Base-by-base conservation (phyloP, 1,140 invertebrate species). In the Penaeus vannamei region DNA sequence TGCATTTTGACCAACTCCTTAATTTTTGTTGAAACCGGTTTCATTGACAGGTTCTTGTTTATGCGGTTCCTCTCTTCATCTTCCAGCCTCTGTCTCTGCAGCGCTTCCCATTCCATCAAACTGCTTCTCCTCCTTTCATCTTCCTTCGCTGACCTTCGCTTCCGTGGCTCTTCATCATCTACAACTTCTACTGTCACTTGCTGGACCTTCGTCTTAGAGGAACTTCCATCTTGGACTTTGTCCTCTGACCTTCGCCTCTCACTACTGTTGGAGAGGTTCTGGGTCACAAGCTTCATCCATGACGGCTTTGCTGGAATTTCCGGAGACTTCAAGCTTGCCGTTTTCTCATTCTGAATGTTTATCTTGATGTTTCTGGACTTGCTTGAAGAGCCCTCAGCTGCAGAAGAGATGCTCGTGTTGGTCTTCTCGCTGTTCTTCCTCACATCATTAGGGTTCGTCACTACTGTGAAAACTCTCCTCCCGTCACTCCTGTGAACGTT, bases 1-100 rank as follows among this genome's bases (percentile, higher is more conserved):
- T 87, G 89, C 66, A 91, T 89, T 46, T 86, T 91, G 22, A 91
- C 91, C 32, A 91, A 84, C 8, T 91, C 91, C 84, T 91, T 91
- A 72, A 91, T 91, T 64, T 89, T 90, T 46, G 86, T 64, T 0
- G 91, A 88, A 22, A 91, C 86, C 20, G 91, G 91, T 60, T 90
- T 90, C 59, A 89, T 87, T 1, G 89, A 91, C 10, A 91, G 59
- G 36, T 77, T 89, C 59, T 89, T 90, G 76, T 91, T 91, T 36
- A 91, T 59, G 36, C 89, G 88, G 79, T 91, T 91, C 53, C 84
- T 83, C 42, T 91, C 91, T 32, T 91, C 91, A 72, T 91, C 91
- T 60, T 91, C 91, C 1, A 91, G 84, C 46, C 90, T 80, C 80
- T 89, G 89, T 46, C 91, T 82, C 61, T 91, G 91, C 53, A 90